phyloP scores from a whole-genome alignment of 1,140 invertebrate species.

The Drosophila sulfurigaster region DNA sequence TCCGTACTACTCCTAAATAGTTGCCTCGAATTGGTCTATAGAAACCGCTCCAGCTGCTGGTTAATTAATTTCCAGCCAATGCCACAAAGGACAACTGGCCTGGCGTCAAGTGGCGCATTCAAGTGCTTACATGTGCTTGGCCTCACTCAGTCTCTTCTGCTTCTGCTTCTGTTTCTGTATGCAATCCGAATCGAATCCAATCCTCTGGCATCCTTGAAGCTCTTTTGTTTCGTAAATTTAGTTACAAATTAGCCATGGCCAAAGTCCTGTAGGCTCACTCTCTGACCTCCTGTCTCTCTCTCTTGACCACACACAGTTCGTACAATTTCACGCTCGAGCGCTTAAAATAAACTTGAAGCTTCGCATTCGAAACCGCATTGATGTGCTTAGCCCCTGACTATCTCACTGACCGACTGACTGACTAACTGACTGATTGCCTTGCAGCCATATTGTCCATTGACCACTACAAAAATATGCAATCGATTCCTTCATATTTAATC shows the following conservation, averaged over 20 bases:
- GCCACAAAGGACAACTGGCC: conserved; percentile 66
- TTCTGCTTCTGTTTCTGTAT: background rate
- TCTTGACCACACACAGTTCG: conserved; percentile 5
- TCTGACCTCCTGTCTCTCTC: background rate
- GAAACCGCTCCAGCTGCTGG: conserved; percentile 52
- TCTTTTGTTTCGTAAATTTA: conserved; percentile 65
- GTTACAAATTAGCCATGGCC: conserved; percentile 73
- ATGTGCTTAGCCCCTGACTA: conserved; percentile 2
- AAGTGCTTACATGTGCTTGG: conserved; percentile 75
- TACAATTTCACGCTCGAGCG: conserved; percentile 55
- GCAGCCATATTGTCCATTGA: conserved; percentile 13
- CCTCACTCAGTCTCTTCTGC: conserved; percentile 2
- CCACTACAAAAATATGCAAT: conserved; percentile 40
- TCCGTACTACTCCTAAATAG: background rate
- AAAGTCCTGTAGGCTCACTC: conserved; percentile 4
- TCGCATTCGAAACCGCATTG: conserved; percentile 29
- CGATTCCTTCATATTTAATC: conserved; percentile 74
- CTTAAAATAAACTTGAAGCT: conserved; percentile 34
- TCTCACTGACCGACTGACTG: background rate
- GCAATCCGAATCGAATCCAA: background rate
- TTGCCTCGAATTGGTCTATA: conserved; percentile 21
- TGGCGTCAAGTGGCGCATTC: conserved; percentile 66
- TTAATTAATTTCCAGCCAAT: conserved; percentile 80
- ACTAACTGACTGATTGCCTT: background rate
- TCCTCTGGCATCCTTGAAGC: conserved; percentile 28